Conservation (phyloP, 2,888 invertebrate species). For the Mactromeris polynyma region DNA sequence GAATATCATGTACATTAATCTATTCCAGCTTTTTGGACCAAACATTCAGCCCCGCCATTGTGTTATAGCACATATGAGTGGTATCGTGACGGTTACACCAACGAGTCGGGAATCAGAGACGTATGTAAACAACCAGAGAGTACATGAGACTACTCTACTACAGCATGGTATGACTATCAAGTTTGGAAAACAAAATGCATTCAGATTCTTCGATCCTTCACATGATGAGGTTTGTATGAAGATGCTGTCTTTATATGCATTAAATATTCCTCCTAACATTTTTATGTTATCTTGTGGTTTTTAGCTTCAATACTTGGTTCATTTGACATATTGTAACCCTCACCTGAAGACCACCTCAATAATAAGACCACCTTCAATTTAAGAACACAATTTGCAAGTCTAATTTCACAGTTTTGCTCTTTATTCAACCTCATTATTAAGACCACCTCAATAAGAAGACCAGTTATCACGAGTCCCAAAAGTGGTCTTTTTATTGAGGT, state of each 20-base stretch:
- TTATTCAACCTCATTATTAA: no score
- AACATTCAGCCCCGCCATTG: constrained; percentile 98
- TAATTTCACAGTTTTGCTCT: no score
- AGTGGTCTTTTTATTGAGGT: no score
- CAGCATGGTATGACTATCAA: constrained; percentile 89
- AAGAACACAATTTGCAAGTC: no score
- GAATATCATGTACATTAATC: background rate
- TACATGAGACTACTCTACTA: constrained; percentile 96
- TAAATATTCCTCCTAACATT: background rate
- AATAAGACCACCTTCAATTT: no score
- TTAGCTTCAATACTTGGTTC: background rate
- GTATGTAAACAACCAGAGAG: constrained; percentile 96
- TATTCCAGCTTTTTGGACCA: constrained; percentile 91
- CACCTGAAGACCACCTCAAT: no score
- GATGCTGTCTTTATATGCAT: background rate
- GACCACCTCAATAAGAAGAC: no score
- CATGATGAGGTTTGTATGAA: constrained; percentile 80
- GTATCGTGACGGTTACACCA: constrained; percentile 97
- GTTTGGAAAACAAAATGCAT: constrained; percentile 88
- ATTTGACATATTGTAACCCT: no score
- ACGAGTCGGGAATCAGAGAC: constrained; percentile 97
- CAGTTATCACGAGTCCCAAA: no score
- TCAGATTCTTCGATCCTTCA: constrained; percentile 88
- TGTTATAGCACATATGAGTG: constrained; percentile 95
- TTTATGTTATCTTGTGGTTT: background rate